Conservation (phyloP, 1,140 invertebrate species). For the Psix sp. region DNA sequence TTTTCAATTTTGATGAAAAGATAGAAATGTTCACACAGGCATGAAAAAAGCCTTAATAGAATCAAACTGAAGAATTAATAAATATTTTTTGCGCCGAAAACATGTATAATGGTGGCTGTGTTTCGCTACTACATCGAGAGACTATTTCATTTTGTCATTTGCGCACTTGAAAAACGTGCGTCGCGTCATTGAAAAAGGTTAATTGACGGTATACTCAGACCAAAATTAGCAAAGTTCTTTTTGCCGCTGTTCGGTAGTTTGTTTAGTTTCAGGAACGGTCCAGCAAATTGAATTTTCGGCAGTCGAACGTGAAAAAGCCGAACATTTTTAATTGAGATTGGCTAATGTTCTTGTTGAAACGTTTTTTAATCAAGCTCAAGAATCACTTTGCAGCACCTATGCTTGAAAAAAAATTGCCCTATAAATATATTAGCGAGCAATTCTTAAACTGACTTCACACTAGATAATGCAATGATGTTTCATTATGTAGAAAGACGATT, state of each 20-base stretch:
- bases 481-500: no score
- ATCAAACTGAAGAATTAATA: slow-evolving; percentile 7
- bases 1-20: no score
- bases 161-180: slow-evolving; percentile 12
- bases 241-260: slow-evolving; percentile 17
- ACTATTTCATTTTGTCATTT: slow-evolving; percentile 22
- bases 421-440: no score
- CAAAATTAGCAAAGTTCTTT: neutral
- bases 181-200: slow-evolving; percentile 24
- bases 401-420: no score
- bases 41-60: slow-evolving; percentile 20
- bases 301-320: neutral
- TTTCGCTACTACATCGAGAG: slow-evolving; percentile 7
- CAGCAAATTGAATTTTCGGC: slow-evolving; percentile 26
- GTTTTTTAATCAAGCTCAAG: no score
- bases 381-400: no score
- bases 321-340: no score
- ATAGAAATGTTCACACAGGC: no score
- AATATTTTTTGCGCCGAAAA: slow-evolving; percentile 3
- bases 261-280: slow-evolving; percentile 12
- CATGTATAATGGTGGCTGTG: slow-evolving; percentile 1
- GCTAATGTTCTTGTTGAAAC: no score
- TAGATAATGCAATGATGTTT: no score
- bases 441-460: no score
- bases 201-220: slow-evolving; percentile 24